Base-by-base conservation (phyloP, 1,140 invertebrate species). In the Trachelipus rathkii region DNA sequence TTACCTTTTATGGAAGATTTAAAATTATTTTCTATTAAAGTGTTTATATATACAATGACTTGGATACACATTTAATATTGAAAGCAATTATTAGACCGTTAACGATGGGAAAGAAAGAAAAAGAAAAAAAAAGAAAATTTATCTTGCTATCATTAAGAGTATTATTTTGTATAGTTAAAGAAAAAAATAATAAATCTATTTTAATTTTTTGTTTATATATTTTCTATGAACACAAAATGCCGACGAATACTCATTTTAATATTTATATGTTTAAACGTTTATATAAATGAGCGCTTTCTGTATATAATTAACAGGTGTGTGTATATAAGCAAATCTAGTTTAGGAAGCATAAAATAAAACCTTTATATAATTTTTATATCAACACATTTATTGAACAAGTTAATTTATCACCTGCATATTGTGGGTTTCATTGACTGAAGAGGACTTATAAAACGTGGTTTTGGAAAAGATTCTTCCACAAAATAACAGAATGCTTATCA, bases 131-230 rank as follows among this genome's bases (percentile, higher is more conserved):
- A 8, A 19, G 19, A 60, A 19, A 60, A 60, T 2, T 60, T 60
- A 60, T 15, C 19, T 19, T 60, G 50, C 11, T 60, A 15, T 60
- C 19, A 4, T 60, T 15, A 15, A 13, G 11, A 60, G 50, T 60
- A 60, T 60, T 60, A 60, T 60, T 60, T 60, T 60, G 50, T 60
- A 60, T 60, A 60, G 50, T 60, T 60, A 15, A 60, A 60, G n/a
- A 60, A 60, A 60, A 15, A 60, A 60, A 60, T 60, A 60, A 60
- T 60, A 60, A 60, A 60, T 60, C 11, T 60, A 60, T 60, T 60
- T 60, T 60, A 60, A 60, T 60, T 60, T 60, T 15, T 60, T 60
- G 50, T 60, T 60, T 60, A 60, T 60, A 60, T 60, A 60, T 60
- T 60, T 60, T 19, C 19, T 15, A 15, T 60, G 11, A 15, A 13